A percentile compares a stretch with the other conserved stretches of the same genome.
These are phyloP conservation scores for Dolomedes plantarius DNA, from an alignment of 2,888 invertebrate genomes.

Conservation along the genomic window DNA sequence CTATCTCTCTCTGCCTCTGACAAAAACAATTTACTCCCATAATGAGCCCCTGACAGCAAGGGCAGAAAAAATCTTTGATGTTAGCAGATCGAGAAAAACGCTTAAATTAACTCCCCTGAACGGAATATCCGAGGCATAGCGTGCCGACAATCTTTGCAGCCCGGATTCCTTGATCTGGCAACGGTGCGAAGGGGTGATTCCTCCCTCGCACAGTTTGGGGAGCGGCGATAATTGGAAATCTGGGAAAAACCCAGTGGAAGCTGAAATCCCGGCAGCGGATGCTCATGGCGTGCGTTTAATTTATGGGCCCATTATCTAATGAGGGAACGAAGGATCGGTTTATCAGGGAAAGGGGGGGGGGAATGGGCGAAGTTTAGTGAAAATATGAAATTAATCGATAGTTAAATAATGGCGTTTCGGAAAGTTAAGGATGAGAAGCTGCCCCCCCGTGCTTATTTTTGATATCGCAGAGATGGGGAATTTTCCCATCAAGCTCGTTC, in stretches of 20 bases:
- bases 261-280: not conserved
- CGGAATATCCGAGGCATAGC: not conserved
- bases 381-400: not conserved
- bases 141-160: not conserved
- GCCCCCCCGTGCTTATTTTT: too few relatives aligned
- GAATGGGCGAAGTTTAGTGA: not conserved
- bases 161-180: not conserved
- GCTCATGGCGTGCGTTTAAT: conserved; percentile 15
- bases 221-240: conserved; percentile 25
- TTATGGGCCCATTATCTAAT: conserved; percentile 44
- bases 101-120: not conserved
- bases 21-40: not conserved
- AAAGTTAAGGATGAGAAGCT: too few relatives aligned
- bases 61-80: too few relatives aligned
- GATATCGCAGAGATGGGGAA: too few relatives aligned
- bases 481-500: too few relatives aligned
- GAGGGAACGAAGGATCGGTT: not conserved
- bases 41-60: not conserved
- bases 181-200: not conserved
- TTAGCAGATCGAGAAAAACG: not conserved
- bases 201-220: not conserved
- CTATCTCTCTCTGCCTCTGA: too few relatives aligned
- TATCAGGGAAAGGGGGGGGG: not conserved
- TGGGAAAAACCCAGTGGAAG: conserved; percentile 20
- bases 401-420: too few relatives aligned